Base-by-base conservation (phyloP, 2,797 vertebrate genomes). In the Dermochelys coriacea region DNA sequence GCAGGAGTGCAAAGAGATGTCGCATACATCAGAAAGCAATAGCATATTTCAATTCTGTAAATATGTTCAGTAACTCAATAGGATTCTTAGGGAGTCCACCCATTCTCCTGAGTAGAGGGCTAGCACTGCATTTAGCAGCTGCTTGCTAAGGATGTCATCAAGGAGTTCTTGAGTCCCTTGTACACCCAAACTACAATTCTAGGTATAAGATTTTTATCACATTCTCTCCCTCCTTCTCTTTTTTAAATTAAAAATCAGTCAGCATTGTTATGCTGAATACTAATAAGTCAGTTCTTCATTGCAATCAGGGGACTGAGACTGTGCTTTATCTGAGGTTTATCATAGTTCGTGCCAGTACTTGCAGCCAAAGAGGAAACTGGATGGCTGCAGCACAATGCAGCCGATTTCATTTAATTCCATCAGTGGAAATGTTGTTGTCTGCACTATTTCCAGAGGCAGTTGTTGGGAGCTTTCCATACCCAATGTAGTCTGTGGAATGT, bases 301-400 rank as follows among this genome's bases (percentile, higher is more conserved):
- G 71, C 77, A 77, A 45, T 55, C 52, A 85, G 29, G 4, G 51
- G 47, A 37, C 55, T 4, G 68, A 68, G 41, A 50, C 55, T 50
- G 41, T 27, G 78, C 51, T 74, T 87, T 96, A 95, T 97, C 94
- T 94, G 92, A 83, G 75, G 94, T 91, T 97, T 93, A 94, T 97
- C 91, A 80, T 9, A 61, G 86, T 81, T 94, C 77, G 89, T 89
- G 95, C 94, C 95, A 92, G 81, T 82, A 45, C 95, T 93, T 92
- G 68, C 81, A 97, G 95, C 96, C 96, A 97, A 91, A 96, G 95
- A 97, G 96, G 96, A 97, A 97, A 95, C 93, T 96, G 93, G 95
- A 96, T 96, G 95, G 88, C 93, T 95, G 84, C 92, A 88, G 96
- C 93, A 95, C 96, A 97, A 94, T 97, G 95, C 96, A 96, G 96